A percentile compares a stretch with the other conserved stretches of the same genome.
Conservation (phyloP, 2,113 vertebrate species). For the Nycticebus coucang region DNA sequence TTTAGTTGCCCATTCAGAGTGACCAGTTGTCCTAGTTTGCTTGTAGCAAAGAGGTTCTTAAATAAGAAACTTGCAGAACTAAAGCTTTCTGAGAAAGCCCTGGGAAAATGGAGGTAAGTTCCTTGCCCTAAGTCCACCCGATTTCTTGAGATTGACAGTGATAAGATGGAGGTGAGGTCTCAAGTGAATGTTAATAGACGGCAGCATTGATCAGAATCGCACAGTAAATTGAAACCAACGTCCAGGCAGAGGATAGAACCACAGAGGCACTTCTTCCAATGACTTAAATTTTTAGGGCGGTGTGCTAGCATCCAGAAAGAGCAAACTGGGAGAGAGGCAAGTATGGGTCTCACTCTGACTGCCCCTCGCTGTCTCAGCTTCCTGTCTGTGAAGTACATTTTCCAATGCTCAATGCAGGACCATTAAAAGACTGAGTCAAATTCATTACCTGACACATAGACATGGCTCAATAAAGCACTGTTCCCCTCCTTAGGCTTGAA, state of each 20-base stretch:
- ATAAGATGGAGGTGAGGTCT: neutral
- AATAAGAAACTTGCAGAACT: neutral
- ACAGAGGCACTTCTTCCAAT: neutral
- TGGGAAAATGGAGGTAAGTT: neutral
- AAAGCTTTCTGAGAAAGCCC: neutral
- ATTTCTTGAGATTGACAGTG: neutral
- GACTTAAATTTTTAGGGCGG: neutral
- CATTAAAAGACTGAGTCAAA: neutral
- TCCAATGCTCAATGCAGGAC: neutral
- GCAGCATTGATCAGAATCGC: neutral
- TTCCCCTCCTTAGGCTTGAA: neutral
- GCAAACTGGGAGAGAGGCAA: neutral
- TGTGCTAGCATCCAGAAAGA: neutral
- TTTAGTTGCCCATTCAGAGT: neutral
- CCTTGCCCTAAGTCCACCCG: fast-evolving
- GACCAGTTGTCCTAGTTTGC: neutral
- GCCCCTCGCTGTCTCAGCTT: neutral
- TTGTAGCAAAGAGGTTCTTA: neutral
- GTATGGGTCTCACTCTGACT: neutral
- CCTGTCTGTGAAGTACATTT: neutral
- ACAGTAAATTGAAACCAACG: neutral
- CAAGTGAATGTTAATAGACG: neutral
- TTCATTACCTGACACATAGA: neutral
- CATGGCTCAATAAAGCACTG: slow-evolving; percentile 26
- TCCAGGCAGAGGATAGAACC: neutral